These are phyloP conservation scores for Teleogryllus oceanicus DNA, from an alignment of 2,888 invertebrate genomes.

Conservation along the genomic window DNA sequence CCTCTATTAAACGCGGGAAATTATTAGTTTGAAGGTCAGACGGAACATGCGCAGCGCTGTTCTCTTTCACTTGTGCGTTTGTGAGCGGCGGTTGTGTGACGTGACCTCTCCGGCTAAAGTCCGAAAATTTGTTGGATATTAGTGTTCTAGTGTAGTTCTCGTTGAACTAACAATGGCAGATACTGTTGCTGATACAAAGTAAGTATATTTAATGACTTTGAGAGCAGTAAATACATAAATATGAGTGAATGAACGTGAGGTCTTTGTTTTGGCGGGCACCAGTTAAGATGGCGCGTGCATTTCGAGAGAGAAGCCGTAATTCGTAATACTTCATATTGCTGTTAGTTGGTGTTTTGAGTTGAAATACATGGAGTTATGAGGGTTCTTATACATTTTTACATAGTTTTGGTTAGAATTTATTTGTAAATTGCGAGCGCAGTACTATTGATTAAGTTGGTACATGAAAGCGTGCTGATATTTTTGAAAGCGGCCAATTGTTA, in stretches of 20 bases:
- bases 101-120: conserved; percentile 27
- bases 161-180: conserved; percentile 59
- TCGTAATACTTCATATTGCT: not conserved
- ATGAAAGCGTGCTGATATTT: no score
- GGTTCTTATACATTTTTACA: not conserved
- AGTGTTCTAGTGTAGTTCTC: conserved; percentile 25
- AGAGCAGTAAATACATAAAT: conserved; percentile 24
- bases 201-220: conserved; percentile 49
- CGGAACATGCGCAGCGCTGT: conserved; percentile 34
- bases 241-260: conserved; percentile 23
- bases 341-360: not conserved
- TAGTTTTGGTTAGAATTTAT: no score
- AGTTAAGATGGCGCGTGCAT: conserved; percentile 33
- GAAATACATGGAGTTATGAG: not conserved
- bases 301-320: conserved; percentile 19
- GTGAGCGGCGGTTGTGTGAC: conserved; percentile 31
- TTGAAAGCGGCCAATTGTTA: no score
- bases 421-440: no score
- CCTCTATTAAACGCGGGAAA: conserved; percentile 35
- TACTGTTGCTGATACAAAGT: conserved; percentile 60
- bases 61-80: conserved; percentile 35
- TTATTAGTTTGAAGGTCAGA: conserved; percentile 34
- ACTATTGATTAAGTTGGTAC: no score
- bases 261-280: conserved; percentile 37
- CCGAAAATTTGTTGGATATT: conserved; percentile 24